Evolutionary conservation across 2,113 vertebrate genomes (phyloP).

Genomic region (Silurus meridionalis): DNA sequence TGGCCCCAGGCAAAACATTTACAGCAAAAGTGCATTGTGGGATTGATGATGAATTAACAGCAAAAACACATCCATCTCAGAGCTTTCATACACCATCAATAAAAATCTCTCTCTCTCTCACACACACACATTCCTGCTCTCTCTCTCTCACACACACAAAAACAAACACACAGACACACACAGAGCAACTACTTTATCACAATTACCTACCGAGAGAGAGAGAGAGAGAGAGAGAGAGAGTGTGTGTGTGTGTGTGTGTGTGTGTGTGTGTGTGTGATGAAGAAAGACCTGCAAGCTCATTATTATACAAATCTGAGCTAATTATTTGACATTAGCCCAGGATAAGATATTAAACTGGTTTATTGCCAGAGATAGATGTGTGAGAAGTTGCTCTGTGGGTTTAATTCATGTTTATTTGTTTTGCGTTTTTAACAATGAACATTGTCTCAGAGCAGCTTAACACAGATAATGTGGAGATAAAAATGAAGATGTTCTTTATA

Average conservation of each 20-base stretch:
- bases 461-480: no score
- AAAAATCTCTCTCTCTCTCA: background rate
- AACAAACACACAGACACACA: conserved; percentile 7
- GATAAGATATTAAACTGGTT: background rate
- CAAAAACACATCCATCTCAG: background rate
- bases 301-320: background rate
- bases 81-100: background rate
- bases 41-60: conserved; percentile 3
- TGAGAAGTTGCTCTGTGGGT: background rate
- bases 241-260: conserved; percentile 1
- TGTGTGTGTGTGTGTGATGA: background rate
- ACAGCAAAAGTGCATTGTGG: conserved; percentile 20
- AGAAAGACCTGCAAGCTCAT: background rate
- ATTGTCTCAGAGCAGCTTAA: no score
- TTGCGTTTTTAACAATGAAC: no score
- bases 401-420: no score
- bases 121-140: background rate
- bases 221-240: background rate
- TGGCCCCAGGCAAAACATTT: background rate
- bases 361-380: background rate
- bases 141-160: conserved; percentile 6
- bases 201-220: background rate
- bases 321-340: conserved; percentile 6
- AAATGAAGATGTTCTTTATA: no score
- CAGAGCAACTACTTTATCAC: background rate